Conservation (phyloP, 2,113 vertebrate species). For the Rhabdomys dilectus region DNA sequence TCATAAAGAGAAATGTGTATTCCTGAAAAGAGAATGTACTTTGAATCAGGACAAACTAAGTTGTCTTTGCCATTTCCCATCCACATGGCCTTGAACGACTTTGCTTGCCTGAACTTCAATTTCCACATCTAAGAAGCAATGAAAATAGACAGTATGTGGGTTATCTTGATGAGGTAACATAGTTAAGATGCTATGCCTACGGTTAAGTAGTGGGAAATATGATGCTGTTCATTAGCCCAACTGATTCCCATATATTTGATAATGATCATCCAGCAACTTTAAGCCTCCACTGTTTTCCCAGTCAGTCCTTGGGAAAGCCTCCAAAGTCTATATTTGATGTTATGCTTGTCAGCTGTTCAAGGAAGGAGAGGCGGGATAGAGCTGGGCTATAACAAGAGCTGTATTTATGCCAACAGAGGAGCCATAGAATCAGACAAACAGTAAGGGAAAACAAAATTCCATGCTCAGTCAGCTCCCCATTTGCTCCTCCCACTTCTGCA, state of each 20-base stretch:
- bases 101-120: background rate
- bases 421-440: background rate
- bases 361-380: background rate
- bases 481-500: background rate
- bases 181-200: background rate
- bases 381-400: background rate
- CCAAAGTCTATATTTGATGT: background rate
- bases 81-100: background rate
- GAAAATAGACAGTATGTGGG: background rate
- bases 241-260: background rate
- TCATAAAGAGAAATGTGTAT: background rate
- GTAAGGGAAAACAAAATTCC: background rate
- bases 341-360: background rate
- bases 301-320: conserved; percentile 5
- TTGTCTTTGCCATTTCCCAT: conserved; percentile 34
- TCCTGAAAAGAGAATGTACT: conserved; percentile 16
- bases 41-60: conserved; percentile 14
- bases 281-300: background rate
- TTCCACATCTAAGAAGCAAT: background rate
- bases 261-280: conserved; percentile 24
- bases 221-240: conserved; percentile 14
- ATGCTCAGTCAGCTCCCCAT: background rate
- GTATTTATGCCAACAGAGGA: background rate
- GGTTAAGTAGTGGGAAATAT: background rate
- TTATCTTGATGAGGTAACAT: background rate